Evolutionary conservation across 2,888 invertebrate species (phyloP), one percentile per base, ranked within the genome.

Genomic region (Luffia ferchaultella): DNA sequence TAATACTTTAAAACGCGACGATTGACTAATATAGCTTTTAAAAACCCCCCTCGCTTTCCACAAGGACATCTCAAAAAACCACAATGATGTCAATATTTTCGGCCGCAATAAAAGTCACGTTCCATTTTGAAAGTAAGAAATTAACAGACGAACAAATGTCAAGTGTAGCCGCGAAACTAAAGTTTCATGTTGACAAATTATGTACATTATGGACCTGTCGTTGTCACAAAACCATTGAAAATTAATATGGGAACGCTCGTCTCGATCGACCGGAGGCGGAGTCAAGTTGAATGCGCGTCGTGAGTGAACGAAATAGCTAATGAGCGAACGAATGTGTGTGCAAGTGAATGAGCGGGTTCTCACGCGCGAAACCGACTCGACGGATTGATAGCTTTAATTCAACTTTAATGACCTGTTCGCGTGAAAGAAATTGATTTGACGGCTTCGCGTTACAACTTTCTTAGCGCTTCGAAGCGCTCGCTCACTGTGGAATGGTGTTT

Each of bases 371-470:
- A 30, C 30, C 30, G 30, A 30, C 30, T 62, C 62, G 67, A 67
- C 58, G 64, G 70, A 70, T 68, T 72, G 70, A 72, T 68, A 68
- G 62, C 73, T 74, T 71, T 78, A 75, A 79, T 80, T 77, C 72
- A 73, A 74, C 70, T 76, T 69, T 82, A 79, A 82, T 79, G 80
- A 77, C 64, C 67, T 63, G 65, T 64, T 82, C 70, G 82, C 82
- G 80, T 82, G 82, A 80, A 80, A 70, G 65, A 77, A 78, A 82
- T 80, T 82, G 82, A 82, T 80, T 82, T 71, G 76, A 67, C 67
- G 67, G 66, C 63, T 58, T 52, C 56, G 58, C 74, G 70, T 76
- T 76, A 70, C 71, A 74, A 71, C 69, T 72, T 58, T 60, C 60
- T 60, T 60, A 58, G 55, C 60, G 57, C 30, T 30, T n/a, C 30